Base-by-base conservation (phyloP, 2,888 invertebrate species). In the Epistrophe eligans region DNA sequence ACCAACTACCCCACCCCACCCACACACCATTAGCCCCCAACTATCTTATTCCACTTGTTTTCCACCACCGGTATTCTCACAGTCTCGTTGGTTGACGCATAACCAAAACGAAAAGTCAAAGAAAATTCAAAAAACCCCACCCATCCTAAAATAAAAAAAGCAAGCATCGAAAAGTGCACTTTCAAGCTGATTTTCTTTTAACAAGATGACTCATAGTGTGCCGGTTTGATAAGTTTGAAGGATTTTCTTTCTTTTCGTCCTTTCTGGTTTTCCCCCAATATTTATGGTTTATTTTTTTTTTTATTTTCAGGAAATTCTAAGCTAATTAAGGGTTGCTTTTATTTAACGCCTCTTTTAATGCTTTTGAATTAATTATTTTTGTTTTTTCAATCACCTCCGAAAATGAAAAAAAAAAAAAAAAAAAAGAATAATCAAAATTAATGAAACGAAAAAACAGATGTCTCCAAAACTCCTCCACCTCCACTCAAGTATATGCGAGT, bases 391-490 rank as follows among this genome's bases (percentile, higher is more conserved):
- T 60, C 74, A 79, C 62, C 76, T 66, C 45, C 8, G 3, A 32
- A 32, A 15, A n/a, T 15, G 62, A 45, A 55, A 55, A 8, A 24
- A 62, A 52, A 50, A 67, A 28, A 32, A 32, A 35, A 35, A 19
- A 74, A 74, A 74, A 67, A 79, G 66, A 74, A 58, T 77, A 81
- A 85, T 81, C 58, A 80, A 45, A 70, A 72, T 80, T 52, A 81
- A 76, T 60, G 43, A 50, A 79, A 73, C 50, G 72, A 77, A 73
- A 81, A 72, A 81, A 79, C 85, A 74, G 70, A 83, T 83, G 87
- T 72, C 71, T 60, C 52, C 40, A 24, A 38, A 35, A 64, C 0
- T n/a, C 7, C 32, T 28, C 32, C 52, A 66, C 17, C 35, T 17
- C 19, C 35, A 9, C 38, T 55, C n/a, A 55, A 55, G 52, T 28